Conservation (phyloP, 2,113 vertebrate genomes). For the Corythaixoides concolor region DNA sequence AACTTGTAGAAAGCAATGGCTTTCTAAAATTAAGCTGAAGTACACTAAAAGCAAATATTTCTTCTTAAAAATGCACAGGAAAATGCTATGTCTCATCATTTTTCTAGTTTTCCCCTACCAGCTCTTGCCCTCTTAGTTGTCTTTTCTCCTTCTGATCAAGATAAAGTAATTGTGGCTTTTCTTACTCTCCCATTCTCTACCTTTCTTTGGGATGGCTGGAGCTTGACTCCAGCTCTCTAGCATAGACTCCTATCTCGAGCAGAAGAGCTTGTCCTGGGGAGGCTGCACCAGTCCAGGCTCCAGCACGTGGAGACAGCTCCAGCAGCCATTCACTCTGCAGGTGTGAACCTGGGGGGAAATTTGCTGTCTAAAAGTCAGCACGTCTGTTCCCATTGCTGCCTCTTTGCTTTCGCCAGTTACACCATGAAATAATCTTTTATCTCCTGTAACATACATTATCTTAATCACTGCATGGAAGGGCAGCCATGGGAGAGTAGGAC, state of each 20-base stretch:
- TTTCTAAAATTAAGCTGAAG: neutral
- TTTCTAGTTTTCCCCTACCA: neutral
- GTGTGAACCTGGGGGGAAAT: neutral
- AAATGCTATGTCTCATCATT: neutral
- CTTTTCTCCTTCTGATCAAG: neutral
- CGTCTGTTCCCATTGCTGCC: neutral
- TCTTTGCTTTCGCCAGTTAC: neutral
- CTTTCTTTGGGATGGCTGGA: neutral
- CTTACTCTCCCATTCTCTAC: neutral
- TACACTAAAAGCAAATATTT: neutral
- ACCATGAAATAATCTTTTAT: neutral
- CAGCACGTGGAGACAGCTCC: fast-evolving
- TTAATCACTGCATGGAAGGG: neutral
- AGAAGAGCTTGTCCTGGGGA: neutral
- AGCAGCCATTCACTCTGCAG: fast-evolving
- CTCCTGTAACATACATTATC: fast-evolving
- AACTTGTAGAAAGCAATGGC: neutral
- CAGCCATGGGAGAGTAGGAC: neutral
- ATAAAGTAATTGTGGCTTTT: neutral
- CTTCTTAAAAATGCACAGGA: neutral
- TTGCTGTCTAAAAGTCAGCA: neutral
- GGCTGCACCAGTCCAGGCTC: neutral
- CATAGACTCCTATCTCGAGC: fast-evolving
- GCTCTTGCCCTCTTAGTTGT: neutral
- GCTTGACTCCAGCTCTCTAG: neutral